A percentile compares a stretch with the other conserved stretches of the same genome.
These are phyloP conservation scores for Arctocebus calabarensis DNA, from an alignment of 2,797 vertebrate genomes.

Conservation along the genomic window DNA sequence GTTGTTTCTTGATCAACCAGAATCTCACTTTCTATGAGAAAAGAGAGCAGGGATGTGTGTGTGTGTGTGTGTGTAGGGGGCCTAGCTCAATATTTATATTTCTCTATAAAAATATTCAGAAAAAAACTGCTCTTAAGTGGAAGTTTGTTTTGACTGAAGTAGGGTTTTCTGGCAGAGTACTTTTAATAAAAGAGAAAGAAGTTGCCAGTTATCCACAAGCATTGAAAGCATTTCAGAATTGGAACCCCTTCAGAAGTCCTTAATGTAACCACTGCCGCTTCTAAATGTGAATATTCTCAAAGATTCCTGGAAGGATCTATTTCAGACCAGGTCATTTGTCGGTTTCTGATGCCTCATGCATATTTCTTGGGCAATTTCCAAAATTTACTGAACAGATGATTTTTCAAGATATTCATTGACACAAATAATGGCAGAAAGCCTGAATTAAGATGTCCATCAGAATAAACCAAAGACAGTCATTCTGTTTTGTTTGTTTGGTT, in stretches of 20 bases:
- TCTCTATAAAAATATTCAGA: slow-evolving; percentile 65
- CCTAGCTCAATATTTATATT: slow-evolving; percentile 44
- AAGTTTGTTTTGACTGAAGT: slow-evolving; percentile 77
- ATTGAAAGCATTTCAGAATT: slow-evolving; percentile 72
- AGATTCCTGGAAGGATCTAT: slow-evolving; percentile 79
- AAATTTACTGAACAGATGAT: slow-evolving; percentile 62
- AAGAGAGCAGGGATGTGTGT: not conserved
- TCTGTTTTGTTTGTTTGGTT: slow-evolving; percentile 40
- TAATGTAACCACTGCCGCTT: slow-evolving; percentile 76
- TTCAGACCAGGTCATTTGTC: slow-evolving; percentile 69
- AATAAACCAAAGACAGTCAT: not conserved
- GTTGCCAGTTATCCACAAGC: slow-evolving; percentile 66
- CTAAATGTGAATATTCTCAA: slow-evolving; percentile 67
- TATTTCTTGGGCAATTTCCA: slow-evolving; percentile 68
- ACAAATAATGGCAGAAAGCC: slow-evolving; percentile 56
- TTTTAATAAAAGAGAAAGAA: slow-evolving; percentile 69
- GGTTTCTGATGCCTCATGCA: slow-evolving; percentile 37
- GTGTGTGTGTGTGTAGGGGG: not conserved
- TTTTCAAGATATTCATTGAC: slow-evolving; percentile 65
- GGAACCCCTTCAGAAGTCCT: slow-evolving; percentile 64
- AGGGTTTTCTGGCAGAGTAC: slow-evolving; percentile 68
- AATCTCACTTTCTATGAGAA: slow-evolving; percentile 46
- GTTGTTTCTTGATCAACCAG: slow-evolving; percentile 31
- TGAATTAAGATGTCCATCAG: slow-evolving; percentile 57
- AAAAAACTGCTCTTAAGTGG: slow-evolving; percentile 51